Percentiles rank a stretch among this genome's conserved stretches.
Conservation (phyloP, 2,797 vertebrate genomes). For the Galago senegalensis region DNA sequence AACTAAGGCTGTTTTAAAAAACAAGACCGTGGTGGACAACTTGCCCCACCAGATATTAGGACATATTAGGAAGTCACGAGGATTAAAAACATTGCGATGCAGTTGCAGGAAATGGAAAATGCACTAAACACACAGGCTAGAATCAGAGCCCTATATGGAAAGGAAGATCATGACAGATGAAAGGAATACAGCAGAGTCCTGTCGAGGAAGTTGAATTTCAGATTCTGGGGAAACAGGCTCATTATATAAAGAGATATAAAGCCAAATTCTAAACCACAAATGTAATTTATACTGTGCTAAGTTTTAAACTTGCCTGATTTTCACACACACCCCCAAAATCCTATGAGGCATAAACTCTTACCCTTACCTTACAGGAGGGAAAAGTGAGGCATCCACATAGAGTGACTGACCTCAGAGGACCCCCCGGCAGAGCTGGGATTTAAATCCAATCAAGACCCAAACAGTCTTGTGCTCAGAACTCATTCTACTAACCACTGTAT, state of each 20-base stretch:
- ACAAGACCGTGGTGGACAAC: not conserved
- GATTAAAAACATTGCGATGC: not conserved
- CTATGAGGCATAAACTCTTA: not conserved
- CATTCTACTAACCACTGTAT: not conserved
- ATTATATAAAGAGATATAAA: not conserved
- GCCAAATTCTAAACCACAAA: not conserved
- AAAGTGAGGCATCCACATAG: not conserved
- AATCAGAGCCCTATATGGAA: not conserved
- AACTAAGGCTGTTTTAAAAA: not conserved
- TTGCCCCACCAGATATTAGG: not conserved
- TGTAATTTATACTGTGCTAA: not conserved
- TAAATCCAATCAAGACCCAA: not conserved
- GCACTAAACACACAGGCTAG: not conserved
- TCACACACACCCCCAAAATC: not conserved
- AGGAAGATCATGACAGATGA: not conserved
- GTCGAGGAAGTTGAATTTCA: not conserved
- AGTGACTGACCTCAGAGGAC: not conserved
- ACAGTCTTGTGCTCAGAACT: not conserved
- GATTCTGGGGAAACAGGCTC: not conserved
- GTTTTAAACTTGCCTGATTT: not conserved
- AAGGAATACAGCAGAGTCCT: not conserved
- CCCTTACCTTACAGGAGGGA: not conserved
- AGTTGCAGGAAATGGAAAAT: not conserved
- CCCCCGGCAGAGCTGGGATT: not conserved
- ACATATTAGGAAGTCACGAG: not conserved